Evolutionary conservation across 2,113 vertebrate genomes (phyloP), one percentile per base, ranked within the genome.

Genomic region (Pampusana beccarii): DNA sequence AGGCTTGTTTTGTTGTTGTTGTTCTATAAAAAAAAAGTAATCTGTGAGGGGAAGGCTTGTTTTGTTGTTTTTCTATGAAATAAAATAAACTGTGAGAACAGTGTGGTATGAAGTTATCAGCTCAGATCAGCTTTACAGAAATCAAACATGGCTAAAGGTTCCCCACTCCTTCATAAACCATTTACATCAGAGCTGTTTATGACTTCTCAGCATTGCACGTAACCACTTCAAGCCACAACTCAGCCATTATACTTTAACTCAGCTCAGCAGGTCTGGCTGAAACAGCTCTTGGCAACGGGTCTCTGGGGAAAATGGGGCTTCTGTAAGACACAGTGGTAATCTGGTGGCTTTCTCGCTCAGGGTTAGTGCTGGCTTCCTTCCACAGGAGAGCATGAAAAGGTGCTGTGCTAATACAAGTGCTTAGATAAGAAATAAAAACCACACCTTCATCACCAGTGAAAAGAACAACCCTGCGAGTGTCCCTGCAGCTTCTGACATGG

Each of bases 151-250:
- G 75, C 34, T 93, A 84, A 95, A 96, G 60, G 75, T 77, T 95
- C 88, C 75, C 33, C n/a, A 78, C 92, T 94, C 79, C 86, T 72
- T 88, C 88, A 86, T 92, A 94, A 95, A 90, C 64, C 79, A 86
- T 96, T 95, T 97, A 78, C 88, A 93, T 96, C 93, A 97, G 88
- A 92, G 72, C 69, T 94, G 93, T 96, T 96, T 95, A 94, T 96
- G 88, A 90, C 51, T 93, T 88, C 90, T 95, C 85, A 74, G 62
- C 53, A 83, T 44, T 94, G 56, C 88, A 71, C 69, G 73, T 64
- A 96, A 94, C 85, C 92, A 93, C 78, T 93, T 92, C 73, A 96
- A 93, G 79, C 54, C 75, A 56, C 54, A 71, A 36, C 26, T 91
- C 85, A 80, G 38, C 60, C 67, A 62, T 83, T 72, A 86, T 56